A percentile compares a stretch with the other conserved stretches of the same genome.
phyloP scores from a whole-genome alignment of 2,113 vertebrate species.

The Lampris megalopsis region DNA sequence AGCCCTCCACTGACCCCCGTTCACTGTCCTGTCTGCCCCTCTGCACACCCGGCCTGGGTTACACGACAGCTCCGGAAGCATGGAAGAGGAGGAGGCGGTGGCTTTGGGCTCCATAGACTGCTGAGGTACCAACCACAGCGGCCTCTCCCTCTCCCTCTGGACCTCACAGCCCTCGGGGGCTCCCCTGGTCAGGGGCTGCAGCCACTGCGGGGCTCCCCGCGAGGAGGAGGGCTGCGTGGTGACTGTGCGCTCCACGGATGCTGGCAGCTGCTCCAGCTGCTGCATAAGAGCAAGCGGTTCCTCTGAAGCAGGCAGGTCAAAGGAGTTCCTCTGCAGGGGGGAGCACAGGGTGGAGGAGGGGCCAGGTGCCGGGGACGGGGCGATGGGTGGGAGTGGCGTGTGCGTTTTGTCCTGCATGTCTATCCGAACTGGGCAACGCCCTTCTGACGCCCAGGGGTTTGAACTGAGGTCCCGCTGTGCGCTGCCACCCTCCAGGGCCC shows the following conservation, averaged over 20 bases:
- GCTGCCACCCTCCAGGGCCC: conserved; percentile 31
- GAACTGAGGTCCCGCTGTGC: conserved; percentile 42
- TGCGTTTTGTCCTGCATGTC: conserved; percentile 70
- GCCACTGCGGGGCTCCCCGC: conserved; percentile 83
- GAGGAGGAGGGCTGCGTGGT: conserved; percentile 78
- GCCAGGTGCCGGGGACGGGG: conserved; percentile 30
- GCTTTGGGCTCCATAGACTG: conserved; percentile 61
- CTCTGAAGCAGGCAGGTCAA: conserved; percentile 57
- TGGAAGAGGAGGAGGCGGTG: conserved; percentile 55
- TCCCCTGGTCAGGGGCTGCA: conserved; percentile 78
- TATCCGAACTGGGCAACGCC: conserved; percentile 42
- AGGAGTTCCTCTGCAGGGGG: conserved; percentile 52
- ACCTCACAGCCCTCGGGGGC: conserved; percentile 60
- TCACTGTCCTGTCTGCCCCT: conserved; percentile 49
- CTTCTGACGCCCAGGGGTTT: conserved; percentile 23
- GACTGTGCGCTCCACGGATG: conserved; percentile 72
- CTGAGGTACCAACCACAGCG: conserved; percentile 84
- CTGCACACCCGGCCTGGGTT: conserved; percentile 71
- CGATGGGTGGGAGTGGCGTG: conserved; percentile 29
- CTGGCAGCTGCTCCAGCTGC: conserved; percentile 77
- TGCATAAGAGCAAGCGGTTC: conserved; percentile 71
- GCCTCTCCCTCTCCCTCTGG: conserved; percentile 71
- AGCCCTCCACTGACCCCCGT: conserved; percentile 57
- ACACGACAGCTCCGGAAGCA: conserved; percentile 70
- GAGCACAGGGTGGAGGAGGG: conserved; percentile 10